A percentile compares a stretch with the other conserved stretches of the same genome.
phyloP scores from a whole-genome alignment of 2,888 invertebrate genomes.

The Meandrusa payeni region DNA sequence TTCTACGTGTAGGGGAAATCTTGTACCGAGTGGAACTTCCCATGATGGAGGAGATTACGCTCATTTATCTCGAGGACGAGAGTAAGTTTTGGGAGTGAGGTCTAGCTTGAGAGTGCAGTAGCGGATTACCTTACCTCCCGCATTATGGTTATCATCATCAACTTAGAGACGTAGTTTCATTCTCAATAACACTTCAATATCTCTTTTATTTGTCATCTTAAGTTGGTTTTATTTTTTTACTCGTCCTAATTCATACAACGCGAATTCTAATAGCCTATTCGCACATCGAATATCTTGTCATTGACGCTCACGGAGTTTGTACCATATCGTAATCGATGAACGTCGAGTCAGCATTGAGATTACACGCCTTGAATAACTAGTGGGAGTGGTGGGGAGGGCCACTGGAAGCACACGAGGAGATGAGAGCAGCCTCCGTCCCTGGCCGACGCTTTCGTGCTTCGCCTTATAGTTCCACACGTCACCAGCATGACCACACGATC shows the following conservation, averaged over 20 bases:
- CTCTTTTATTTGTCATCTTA: conserved; percentile 59
- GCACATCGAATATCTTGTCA: conserved; percentile 65
- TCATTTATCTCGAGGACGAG: conserved; percentile 96
- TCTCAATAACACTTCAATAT: conserved; percentile 78
- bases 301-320: conserved; percentile 59
- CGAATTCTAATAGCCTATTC: conserved; percentile 71
- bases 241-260: conserved; percentile 66
- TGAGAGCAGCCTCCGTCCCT: conserved; percentile 51
- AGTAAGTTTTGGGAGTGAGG: conserved; percentile 84
- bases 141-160: conserved; percentile 82
- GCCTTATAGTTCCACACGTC: conserved; percentile 26
- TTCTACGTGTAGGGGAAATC: conserved; percentile 88
- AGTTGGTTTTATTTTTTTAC: conserved; percentile 61
- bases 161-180: conserved; percentile 80
- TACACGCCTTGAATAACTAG: conserved; percentile 29
- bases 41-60: conserved; percentile 96
- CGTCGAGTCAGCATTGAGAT: conserved; percentile 33
- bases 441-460: conserved; percentile 34
- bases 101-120: conserved; percentile 85
- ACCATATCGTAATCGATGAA: conserved; percentile 49
- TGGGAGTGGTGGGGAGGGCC: conserved; percentile 46
- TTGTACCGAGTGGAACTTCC: conserved; percentile 96
- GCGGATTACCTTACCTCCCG: conserved; percentile 81
- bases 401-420: conserved; percentile 77
- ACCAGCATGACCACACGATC: conserved; percentile 29